Conservation (phyloP, 2,888 invertebrate species). For the Ochropleura plecta region DNA sequence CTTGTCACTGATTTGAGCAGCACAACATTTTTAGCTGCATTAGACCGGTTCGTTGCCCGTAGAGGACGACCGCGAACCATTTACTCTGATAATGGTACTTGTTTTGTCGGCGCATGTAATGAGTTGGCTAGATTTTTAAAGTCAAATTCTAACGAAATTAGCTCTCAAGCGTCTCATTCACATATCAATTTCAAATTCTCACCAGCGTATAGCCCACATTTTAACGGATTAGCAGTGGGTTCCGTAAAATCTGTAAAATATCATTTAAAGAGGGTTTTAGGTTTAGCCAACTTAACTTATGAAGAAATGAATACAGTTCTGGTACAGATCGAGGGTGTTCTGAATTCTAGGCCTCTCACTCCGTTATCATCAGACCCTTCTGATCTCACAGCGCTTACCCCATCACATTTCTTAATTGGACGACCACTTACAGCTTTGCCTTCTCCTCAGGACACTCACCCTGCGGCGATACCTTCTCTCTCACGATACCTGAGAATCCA, state of each 20-base stretch:
- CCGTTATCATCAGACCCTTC: conserved; percentile 2
- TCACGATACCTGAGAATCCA: not conserved
- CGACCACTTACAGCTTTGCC: conserved; percentile 1
- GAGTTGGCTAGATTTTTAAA: conserved; percentile 22
- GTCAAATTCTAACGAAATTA: conserved; percentile 2
- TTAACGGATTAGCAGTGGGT: conserved; percentile 20
- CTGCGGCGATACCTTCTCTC: not conserved
- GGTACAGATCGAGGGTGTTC: not conserved
- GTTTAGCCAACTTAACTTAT: conserved; percentile 7
- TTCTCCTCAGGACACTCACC: not conserved
- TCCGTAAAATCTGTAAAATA: conserved; percentile 27
- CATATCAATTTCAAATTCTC: conserved; percentile 2
- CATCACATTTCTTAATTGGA: conserved; percentile 1
- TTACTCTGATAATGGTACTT: conserved; percentile 22
- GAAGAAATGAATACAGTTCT: conserved; percentile 1
- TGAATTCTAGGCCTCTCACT: conserved; percentile 4
- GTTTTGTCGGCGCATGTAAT: conserved; percentile 18
- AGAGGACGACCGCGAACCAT: conserved; percentile 15
- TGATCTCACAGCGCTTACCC: conserved; percentile 1
- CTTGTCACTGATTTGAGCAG: conserved; percentile 18
- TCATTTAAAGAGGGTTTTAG: conserved; percentile 18
- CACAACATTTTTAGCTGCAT: conserved; percentile 16
- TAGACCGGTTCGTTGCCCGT: conserved; percentile 16
- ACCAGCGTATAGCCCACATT: conserved; percentile 17
- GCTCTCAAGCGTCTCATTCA: conserved; percentile 5